These are phyloP conservation scores for Panthera uncia DNA, from an alignment of 2,113 vertebrate species.

Conservation along the genomic window DNA sequence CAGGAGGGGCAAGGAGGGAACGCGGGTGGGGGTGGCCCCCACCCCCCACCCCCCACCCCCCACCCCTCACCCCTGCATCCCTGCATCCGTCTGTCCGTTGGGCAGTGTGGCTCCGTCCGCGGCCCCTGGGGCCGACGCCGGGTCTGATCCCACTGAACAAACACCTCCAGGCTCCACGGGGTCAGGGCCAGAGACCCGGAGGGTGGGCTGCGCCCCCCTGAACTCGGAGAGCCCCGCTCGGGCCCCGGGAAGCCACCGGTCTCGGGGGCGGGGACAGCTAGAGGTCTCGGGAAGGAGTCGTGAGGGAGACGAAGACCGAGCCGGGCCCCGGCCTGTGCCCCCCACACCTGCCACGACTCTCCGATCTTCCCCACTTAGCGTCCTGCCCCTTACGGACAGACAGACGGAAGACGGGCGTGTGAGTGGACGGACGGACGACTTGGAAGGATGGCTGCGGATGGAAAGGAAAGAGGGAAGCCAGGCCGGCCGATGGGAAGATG, in stretches of 20 bases:
- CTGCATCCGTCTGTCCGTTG: accelerated
- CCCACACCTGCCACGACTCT: not conserved
- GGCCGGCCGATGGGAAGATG: not conserved
- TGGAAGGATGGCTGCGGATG: not conserved
- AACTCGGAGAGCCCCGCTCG: not conserved
- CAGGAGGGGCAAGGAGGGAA: no score
- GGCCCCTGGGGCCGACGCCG: accelerated
- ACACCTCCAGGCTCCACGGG: accelerated
- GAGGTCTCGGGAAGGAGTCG: not conserved
- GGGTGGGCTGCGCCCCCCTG: not conserved
- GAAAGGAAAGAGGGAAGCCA: not conserved
- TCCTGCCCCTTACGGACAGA: not conserved
- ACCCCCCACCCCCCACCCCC: accelerated
- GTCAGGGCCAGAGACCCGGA: not conserved
- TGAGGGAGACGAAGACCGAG: not conserved
- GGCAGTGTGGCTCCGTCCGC: accelerated
- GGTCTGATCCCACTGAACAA: not conserved
- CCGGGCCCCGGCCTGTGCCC: not conserved
- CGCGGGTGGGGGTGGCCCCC: accelerated
- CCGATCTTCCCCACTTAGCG: not conserved
- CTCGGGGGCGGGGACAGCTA: not conserved
- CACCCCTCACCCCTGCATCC: accelerated
- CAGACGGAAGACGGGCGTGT: no score
- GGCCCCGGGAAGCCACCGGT: not conserved
- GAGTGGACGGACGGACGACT: no score